Evolutionary conservation across 2,888 invertebrate genomes (phyloP).

Genomic region (Scaptomyza parva): DNA sequence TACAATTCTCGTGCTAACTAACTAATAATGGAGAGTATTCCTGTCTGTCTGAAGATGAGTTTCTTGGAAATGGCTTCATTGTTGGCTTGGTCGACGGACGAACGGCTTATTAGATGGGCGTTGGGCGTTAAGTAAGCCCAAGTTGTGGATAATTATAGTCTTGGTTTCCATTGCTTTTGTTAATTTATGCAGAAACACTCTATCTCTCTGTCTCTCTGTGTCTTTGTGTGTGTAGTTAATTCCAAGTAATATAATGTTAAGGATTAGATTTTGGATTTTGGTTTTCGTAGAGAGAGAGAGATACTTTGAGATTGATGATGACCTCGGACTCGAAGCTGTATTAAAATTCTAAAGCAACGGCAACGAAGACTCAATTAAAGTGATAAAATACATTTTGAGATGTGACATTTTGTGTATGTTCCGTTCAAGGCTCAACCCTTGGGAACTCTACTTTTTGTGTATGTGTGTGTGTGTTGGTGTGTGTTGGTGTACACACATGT

Average conservation of each 20-base stretch:
- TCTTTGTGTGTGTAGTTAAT: neutral
- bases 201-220: no score
- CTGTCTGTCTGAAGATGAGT: no score
- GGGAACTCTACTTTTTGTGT: constrained; percentile 6
- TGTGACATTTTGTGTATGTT: neutral
- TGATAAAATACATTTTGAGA: constrained; percentile 3
- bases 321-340: no score
- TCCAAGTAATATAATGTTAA: neutral
- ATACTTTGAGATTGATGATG: no score
- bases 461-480: no score
- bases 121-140: neutral
- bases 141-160: neutral
- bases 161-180: neutral
- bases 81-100: neutral
- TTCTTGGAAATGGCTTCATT: neutral
- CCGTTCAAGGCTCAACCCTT: constrained; percentile 9
- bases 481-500: constrained; percentile 19
- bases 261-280: neutral
- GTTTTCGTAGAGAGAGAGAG: neutral
- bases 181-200: neutral
- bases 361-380: constrained; percentile 1
- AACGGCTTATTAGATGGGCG: neutral
- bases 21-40: no score
- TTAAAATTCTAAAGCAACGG: no score
- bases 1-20: neutral